Evolutionary conservation across 2,888 invertebrate genomes (phyloP).

Genomic region (Drosophila koepferae): DNA sequence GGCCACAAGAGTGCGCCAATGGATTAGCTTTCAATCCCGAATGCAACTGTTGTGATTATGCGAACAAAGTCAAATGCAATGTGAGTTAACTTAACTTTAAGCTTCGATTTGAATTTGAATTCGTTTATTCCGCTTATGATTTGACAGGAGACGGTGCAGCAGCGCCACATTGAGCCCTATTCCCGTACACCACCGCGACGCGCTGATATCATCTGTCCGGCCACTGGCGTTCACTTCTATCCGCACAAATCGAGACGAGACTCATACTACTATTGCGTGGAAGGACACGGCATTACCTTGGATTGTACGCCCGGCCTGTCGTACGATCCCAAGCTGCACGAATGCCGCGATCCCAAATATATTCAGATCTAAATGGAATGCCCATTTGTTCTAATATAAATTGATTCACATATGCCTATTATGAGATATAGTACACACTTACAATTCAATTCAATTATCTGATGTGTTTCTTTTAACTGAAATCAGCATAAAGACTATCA

Average conservation of each 20-base stretch:
- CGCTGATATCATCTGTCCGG: conserved; percentile 81
- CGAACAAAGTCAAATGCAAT: conserved; percentile 61
- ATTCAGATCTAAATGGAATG: conserved; percentile 32
- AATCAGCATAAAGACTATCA: too few species aligned
- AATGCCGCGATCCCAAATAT: conserved; percentile 76
- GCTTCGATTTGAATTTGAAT: neutral
- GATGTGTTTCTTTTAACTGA: too few species aligned
- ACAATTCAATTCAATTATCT: neutral
- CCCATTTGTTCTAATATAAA: neutral
- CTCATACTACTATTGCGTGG: conserved; percentile 81
- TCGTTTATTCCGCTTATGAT: too few species aligned
- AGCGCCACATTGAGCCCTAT: conserved; percentile 75
- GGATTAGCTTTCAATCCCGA: conserved; percentile 71
- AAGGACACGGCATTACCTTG: conserved; percentile 80
- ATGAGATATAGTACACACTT: neutral
- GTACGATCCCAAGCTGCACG: conserved; percentile 67
- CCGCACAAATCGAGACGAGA: conserved; percentile 63
- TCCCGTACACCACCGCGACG: conserved; percentile 76
- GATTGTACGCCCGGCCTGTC: conserved; percentile 82
- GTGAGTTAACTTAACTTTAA: conserved; percentile 52
- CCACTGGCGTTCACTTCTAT: conserved; percentile 71
- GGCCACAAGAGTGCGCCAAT: conserved; percentile 64
- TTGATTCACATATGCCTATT: neutral
- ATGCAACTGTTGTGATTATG: conserved; percentile 72
- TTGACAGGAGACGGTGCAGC: conserved; percentile 55